Conservation (phyloP, 2,888 invertebrate genomes). For the Eugnorisma glareosa region DNA sequence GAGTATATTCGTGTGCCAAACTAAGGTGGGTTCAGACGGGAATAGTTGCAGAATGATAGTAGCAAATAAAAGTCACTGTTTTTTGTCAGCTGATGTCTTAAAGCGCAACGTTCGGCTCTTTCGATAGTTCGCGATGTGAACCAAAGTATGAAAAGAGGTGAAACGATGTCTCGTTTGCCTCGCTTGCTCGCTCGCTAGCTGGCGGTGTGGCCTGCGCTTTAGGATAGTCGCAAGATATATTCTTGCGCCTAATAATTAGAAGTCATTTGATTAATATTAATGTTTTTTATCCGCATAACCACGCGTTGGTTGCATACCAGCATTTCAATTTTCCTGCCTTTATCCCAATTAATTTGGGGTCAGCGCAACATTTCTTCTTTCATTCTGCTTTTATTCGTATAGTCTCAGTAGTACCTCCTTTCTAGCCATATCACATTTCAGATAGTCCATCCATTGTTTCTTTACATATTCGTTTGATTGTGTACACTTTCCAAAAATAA, state of each 20-base stretch:
- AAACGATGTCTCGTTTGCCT: too few relatives aligned
- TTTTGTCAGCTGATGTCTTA: background rate
- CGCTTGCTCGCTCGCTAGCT: too few relatives aligned
- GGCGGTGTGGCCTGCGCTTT: too few relatives aligned
- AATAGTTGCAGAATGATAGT: slow-evolving; percentile 12
- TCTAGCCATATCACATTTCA: background rate
- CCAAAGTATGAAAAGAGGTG: too few relatives aligned
- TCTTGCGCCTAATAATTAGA: background rate
- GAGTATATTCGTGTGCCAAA: slow-evolving; percentile 68
- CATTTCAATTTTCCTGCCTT: background rate
- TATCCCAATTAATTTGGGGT: background rate
- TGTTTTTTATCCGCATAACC: background rate
- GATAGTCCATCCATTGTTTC: background rate
- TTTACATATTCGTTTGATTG: background rate
- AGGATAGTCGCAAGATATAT: background rate
- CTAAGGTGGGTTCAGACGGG: slow-evolving; percentile 54
- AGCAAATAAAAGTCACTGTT: background rate
- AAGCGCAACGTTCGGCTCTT: too few relatives aligned
- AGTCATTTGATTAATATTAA: background rate
- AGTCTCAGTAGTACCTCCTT: background rate
- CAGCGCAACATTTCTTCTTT: background rate
- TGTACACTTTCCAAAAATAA: background rate
- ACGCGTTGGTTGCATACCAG: background rate
- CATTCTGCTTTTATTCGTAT: background rate
- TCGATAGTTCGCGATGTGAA: too few relatives aligned